phyloP scores from a whole-genome alignment of 2,797 vertebrate species.

The Spinus pinus region DNA sequence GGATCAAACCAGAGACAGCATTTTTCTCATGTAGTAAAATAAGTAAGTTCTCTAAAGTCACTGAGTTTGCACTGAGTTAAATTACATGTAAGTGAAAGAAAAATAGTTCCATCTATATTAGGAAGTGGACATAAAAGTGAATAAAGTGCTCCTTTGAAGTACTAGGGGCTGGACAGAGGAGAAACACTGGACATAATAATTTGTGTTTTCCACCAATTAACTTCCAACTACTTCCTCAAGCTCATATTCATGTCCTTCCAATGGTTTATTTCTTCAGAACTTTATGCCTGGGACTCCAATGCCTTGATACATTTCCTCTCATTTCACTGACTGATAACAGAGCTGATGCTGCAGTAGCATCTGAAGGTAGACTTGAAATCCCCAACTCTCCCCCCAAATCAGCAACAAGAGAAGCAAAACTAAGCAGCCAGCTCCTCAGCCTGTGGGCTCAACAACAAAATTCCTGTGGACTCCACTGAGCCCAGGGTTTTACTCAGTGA shows the following conservation, averaged over 20 bases:
- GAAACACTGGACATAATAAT: not conserved
- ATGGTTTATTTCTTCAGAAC: not conserved
- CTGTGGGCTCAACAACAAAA: not conserved
- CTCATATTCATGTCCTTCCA: not conserved
- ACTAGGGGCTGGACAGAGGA: not conserved
- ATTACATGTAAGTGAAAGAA: not conserved
- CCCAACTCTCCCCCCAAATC: rapidly evolving
- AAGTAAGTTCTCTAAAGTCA: not conserved
- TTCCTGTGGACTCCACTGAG: not conserved
- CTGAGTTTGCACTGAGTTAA: not conserved
- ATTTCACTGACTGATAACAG: not conserved
- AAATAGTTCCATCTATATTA: not conserved
- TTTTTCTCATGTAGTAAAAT: not conserved
- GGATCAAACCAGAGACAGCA: not conserved
- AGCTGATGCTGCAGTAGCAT: not conserved
- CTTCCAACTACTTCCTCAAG: not conserved
- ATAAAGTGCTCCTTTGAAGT: not conserved
- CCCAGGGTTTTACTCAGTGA: not conserved
- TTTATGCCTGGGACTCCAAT: not conserved
- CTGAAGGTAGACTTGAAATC: not conserved
- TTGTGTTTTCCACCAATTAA: not conserved
- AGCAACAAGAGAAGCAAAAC: not conserved
- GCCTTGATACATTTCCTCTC: not conserved
- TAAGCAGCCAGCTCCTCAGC: not conserved
- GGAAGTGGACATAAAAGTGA: not conserved